Percentiles rank a stretch among this genome's conserved stretches.
Evolutionary conservation across 2,113 vertebrate species (phyloP).

Genomic region (Leucoraja erinaceus): DNA sequence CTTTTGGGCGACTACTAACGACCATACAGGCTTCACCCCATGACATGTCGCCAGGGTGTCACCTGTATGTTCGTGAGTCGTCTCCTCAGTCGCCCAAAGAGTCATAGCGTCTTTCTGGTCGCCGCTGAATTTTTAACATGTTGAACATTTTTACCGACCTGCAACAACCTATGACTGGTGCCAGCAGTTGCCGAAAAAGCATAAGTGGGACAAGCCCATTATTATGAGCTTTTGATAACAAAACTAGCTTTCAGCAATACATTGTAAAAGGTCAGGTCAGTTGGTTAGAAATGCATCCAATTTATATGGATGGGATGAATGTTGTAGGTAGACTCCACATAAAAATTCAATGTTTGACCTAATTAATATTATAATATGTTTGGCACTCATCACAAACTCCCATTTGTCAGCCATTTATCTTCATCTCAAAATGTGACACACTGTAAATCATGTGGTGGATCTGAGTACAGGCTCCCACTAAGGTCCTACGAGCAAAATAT

Average conservation of each 20-base stretch:
- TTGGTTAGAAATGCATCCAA: not conserved
- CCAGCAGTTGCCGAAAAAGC: too few species aligned
- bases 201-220: too few species aligned
- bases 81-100: too few species aligned
- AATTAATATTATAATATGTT: not conserved
- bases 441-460: not conserved
- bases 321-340: not conserved
- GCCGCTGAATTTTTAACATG: too few species aligned
- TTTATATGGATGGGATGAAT: not conserved
- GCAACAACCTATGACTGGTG: too few species aligned
- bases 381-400: not conserved
- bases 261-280: not conserved
- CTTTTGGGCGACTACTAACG: too few species aligned
- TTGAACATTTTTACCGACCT: too few species aligned
- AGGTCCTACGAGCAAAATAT: not conserved
- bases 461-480: not conserved
- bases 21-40: too few species aligned
- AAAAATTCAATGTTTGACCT: not conserved
- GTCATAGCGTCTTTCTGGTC: too few species aligned
- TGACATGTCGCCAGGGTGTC: too few species aligned
- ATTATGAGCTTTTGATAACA: not conserved
- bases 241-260: not conserved
- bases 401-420: not conserved
- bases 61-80: too few species aligned
- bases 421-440: constrained; percentile 10